phyloP scores from a whole-genome alignment of 2,797 vertebrate genomes.

The Nyctalus aviator region DNA sequence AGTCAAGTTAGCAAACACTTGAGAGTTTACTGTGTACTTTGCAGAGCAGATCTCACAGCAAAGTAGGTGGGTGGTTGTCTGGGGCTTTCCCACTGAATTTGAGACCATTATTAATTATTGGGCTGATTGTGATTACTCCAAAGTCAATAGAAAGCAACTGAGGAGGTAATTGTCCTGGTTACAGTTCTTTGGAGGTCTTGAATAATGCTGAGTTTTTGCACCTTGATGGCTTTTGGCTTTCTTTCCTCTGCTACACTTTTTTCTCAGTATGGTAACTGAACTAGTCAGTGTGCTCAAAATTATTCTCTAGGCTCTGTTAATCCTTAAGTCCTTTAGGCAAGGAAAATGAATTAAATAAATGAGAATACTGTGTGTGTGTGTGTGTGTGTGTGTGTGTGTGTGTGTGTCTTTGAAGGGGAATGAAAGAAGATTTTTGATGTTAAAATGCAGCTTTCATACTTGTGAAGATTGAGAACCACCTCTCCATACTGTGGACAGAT shows the following conservation, averaged over 20 bases:
- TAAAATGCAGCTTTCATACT: neutral
- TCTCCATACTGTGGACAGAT: neutral
- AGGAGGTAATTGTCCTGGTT: neutral
- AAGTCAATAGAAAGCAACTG: neutral
- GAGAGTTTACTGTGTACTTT: neutral
- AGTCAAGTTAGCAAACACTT: neutral
- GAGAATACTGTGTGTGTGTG: neutral
- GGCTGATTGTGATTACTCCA: neutral
- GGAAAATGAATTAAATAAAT: neutral
- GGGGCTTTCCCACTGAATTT: neutral
- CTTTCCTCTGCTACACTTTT: neutral
- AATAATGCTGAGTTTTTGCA: neutral
- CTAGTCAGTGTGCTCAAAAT: neutral
- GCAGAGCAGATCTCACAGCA: neutral
- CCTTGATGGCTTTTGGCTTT: neutral
- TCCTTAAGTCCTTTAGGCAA: conserved; percentile 1
- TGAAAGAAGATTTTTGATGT: neutral
- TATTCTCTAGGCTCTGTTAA: neutral
- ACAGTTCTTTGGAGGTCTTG: neutral
- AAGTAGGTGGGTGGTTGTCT: neutral
- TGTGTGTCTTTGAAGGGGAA: neutral
- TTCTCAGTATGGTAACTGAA: neutral
- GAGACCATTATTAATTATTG: neutral
- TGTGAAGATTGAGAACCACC: neutral
- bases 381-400: neutral